Percentiles rank a stretch among this genome's conserved stretches.
These are phyloP conservation scores for Takifugu rubripes DNA, from an alignment of 2,797 vertebrate genomes.

Conservation along the genomic window DNA sequence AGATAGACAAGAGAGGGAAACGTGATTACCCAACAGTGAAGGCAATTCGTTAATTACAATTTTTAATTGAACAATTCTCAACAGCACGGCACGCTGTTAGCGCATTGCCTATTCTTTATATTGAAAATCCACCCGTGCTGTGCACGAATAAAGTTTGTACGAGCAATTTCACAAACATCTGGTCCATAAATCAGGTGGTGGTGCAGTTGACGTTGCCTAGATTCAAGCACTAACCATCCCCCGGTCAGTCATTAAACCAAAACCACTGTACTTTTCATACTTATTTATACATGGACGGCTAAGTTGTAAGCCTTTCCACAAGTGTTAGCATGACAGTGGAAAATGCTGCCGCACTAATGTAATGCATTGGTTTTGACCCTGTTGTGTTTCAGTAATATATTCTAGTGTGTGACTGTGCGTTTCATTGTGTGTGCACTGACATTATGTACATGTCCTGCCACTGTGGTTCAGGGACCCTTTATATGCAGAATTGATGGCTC, in stretches of 20 bases:
- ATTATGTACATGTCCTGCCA: slow-evolving; percentile 48
- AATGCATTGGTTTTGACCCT: slow-evolving; percentile 18
- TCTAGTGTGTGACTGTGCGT: slow-evolving; percentile 8
- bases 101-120: slow-evolving; percentile 10
- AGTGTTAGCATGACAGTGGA: slow-evolving; percentile 12
- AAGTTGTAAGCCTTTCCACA: slow-evolving; percentile 24
- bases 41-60: slow-evolving; percentile 29
- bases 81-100: neutral
- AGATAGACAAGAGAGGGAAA: neutral
- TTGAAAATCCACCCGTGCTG: slow-evolving; percentile 21
- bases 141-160: slow-evolving; percentile 55
- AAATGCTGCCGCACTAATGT: slow-evolving; percentile 15
- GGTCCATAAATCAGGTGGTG: slow-evolving; percentile 61
- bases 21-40: slow-evolving; percentile 10
- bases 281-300: slow-evolving; percentile 28
- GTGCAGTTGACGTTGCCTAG: slow-evolving; percentile 31
- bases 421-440: slow-evolving; percentile 4
- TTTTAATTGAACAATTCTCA: slow-evolving; percentile 30
- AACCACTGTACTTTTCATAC: slow-evolving; percentile 40
- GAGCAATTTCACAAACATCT: slow-evolving; percentile 63
- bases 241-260: slow-evolving; percentile 58
- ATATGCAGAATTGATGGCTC: slow-evolving; percentile 43
- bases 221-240: slow-evolving; percentile 40
- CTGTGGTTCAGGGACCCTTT: slow-evolving; percentile 40
- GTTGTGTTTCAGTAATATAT: neutral